phyloP scores from a whole-genome alignment of 2,888 invertebrate genomes.

The Cantharis flavilabris region DNA sequence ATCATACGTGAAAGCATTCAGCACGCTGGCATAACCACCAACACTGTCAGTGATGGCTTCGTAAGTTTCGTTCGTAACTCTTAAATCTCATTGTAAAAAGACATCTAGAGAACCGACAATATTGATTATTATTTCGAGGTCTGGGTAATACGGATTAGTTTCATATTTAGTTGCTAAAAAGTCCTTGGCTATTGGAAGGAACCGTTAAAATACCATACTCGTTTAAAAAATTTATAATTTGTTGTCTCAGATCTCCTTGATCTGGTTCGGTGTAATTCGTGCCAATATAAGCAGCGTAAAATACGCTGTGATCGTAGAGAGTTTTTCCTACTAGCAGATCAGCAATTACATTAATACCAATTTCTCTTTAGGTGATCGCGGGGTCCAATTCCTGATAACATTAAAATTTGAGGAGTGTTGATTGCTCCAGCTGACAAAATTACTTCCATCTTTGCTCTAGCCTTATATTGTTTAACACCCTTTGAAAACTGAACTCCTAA shows the following conservation, averaged over 20 bases:
- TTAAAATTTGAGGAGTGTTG: conserved; percentile 67
- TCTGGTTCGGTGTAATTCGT: conserved; percentile 58
- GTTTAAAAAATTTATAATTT: conserved; percentile 52
- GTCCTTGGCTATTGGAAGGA: background rate
- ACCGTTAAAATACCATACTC: background rate
- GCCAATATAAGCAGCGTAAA: conserved; percentile 61
- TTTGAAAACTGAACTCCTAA: conserved; percentile 59
- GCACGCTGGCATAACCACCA: too few relatives aligned
- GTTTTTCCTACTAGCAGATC: conserved; percentile 74
- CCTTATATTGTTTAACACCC: conserved; percentile 56
- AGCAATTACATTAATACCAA: conserved; percentile 62
- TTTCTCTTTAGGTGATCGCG: conserved; percentile 57
- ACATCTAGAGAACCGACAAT: background rate
- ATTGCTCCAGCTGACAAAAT: conserved; percentile 64
- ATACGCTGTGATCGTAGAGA: conserved; percentile 73
- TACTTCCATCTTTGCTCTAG: conserved; percentile 63
- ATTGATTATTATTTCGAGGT: background rate
- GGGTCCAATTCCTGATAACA: conserved; percentile 71
- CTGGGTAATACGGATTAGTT: background rate
- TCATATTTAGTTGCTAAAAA: background rate
- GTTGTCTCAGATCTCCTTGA: conserved; percentile 51
- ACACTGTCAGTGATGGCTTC: background rate
- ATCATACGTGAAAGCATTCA: background rate
- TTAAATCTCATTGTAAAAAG: background rate
- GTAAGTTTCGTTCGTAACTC: background rate